Percentiles rank a stretch among this genome's conserved stretches.
Conservation (phyloP, 2,888 invertebrate species). For the Epistrophella euchroma region DNA sequence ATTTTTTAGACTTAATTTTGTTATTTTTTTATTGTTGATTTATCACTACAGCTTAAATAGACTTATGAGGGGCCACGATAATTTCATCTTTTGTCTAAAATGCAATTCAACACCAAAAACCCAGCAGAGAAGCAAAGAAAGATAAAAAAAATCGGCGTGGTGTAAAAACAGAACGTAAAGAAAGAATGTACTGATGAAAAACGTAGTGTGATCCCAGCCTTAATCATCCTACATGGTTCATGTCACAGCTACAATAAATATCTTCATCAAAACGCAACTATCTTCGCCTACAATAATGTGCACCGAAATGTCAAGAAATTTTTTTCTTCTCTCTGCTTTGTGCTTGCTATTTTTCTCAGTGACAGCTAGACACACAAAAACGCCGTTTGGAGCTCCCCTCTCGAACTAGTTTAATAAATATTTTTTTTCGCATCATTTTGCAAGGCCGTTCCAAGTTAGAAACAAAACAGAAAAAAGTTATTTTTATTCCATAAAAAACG, state of each 20-base stretch:
- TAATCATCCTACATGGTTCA: constrained; percentile 3
- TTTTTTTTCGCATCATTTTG: constrained; percentile 52
- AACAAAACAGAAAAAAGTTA: constrained; percentile 47
- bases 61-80: too few relatives aligned
- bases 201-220: neutral
- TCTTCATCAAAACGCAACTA: neutral
- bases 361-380: constrained; percentile 67
- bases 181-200: too few relatives aligned
- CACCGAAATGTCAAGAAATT: constrained; percentile 37
- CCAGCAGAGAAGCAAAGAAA: too few relatives aligned
- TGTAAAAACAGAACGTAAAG: too few relatives aligned
- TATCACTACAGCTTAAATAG: too few relatives aligned
- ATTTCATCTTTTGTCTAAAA: too few relatives aligned
- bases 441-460: constrained; percentile 66
- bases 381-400: constrained; percentile 53
- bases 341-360: constrained; percentile 59
- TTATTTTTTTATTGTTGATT: too few relatives aligned
- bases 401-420: constrained; percentile 29
- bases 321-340: constrained; percentile 41
- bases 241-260: constrained; percentile 19
- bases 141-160: too few relatives aligned
- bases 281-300: constrained; percentile 45
- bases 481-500: constrained; percentile 44
- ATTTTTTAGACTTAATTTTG: too few relatives aligned
- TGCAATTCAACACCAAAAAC: too few relatives aligned